These are phyloP conservation scores for Phragmatobia fuliginosa DNA, from an alignment of 2,888 invertebrate species.

Conservation along the genomic window DNA sequence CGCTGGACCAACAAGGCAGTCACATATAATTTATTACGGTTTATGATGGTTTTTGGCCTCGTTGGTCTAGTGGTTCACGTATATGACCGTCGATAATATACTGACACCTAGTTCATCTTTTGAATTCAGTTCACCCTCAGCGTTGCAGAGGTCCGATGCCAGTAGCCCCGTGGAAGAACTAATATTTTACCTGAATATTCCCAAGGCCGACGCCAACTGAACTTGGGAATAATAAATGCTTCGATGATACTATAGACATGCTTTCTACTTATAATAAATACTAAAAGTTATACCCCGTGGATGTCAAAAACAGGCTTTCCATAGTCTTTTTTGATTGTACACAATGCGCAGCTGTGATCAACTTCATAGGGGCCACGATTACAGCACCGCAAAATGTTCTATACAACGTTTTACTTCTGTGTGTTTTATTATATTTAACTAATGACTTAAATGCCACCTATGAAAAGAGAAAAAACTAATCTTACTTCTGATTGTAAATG, in stretches of 20 bases:
- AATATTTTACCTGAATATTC: no score
- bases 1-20: no score
- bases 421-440: neutral
- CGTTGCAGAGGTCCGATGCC: no score
- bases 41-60: no score
- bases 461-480: neutral
- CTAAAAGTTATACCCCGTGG: neutral
- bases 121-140: no score
- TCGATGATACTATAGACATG: neutral
- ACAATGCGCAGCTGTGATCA: slow-evolving; percentile 73
- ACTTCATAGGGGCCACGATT: slow-evolving; percentile 56
- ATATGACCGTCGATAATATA: no score
- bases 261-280: neutral
- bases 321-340: slow-evolving; percentile 39
- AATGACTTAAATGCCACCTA: slow-evolving; percentile 2
- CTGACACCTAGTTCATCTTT: no score
- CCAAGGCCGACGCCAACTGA: no score
- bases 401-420: slow-evolving; percentile 29
- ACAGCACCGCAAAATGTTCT: slow-evolving; percentile 67
- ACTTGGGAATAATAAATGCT: no score
- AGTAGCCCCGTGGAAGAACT: no score
- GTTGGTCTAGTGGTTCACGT: no score
- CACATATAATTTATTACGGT: no score
- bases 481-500: neutral
- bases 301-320: neutral